Evolutionary conservation across 2,113 vertebrate species (phyloP), one percentile per base, ranked within the genome.

Genomic region (Zosterops hypoxanthus): DNA sequence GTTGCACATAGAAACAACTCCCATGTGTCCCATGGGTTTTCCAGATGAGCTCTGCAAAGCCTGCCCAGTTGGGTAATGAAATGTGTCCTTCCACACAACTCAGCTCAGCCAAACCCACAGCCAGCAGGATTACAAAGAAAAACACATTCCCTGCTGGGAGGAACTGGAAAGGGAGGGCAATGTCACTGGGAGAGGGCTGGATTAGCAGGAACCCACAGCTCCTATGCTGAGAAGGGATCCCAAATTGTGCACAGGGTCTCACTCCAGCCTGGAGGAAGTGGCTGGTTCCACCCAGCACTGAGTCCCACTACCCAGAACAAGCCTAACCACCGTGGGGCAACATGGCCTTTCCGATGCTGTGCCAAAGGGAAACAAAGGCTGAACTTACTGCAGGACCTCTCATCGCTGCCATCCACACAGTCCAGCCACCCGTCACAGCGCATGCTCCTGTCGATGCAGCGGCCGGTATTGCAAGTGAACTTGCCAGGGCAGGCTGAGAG

Each of bases 381-480:
- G 11, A 61, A 97, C 99, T 98, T 88, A 99, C 99, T 50, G 97
- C 99, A 99, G 11, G 92, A 11, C 0, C 49, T 8, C 95, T 99
- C 99, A 2, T 99, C 99, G 0, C 98, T 99, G 97, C 96, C 96
- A 42, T 99, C 99, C 0, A 98, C 96, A 10, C 99, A 99, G 97
- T 99, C 99, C 4, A 98, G 97, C 99, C 99, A 99, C 28, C 99
- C 99, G 0, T 99, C 99, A 2, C 99, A 99, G 65, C n/a, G 95
- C 96, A 98, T 97, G 2, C 61, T n/a, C 0, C 17, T 24, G 12
- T 57, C 91, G 3, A 99, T 97, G 70, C 99, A 99, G 28, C 97
- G 98, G 21, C 98, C 97, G 0, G 98, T 99, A 21, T 23, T 96
- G 83, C 99, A 99, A 90, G 89, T 90, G 92, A 99, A 99, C 97